Conservation (phyloP, 2,797 vertebrate species). For the Bradypodion ventrale region DNA sequence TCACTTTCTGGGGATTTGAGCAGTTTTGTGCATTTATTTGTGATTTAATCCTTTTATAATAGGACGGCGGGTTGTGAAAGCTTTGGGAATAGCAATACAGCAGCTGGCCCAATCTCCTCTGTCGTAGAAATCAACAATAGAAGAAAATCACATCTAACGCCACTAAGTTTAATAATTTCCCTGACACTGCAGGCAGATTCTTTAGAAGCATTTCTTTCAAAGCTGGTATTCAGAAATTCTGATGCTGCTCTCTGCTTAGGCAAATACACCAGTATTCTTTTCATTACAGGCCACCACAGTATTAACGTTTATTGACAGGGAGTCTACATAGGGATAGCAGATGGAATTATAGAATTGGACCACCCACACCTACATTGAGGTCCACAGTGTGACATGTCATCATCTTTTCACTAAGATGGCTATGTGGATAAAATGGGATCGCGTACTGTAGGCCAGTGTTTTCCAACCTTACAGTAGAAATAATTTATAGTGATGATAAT, state of each 20-base stretch:
- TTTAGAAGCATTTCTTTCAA: not conserved
- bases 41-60: not conserved
- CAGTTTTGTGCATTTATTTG: not conserved
- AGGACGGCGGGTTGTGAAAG: not conserved
- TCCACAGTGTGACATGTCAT: not conserved
- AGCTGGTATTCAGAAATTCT: not conserved
- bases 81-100: not conserved
- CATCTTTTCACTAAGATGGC: not conserved
- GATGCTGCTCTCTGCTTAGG: not conserved
- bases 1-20: conserved; percentile 47
- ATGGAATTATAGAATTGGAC: not conserved
- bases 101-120: conserved; percentile 2
- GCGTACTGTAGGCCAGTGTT: not conserved
- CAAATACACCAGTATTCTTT: not conserved
- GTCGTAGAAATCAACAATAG: not conserved
- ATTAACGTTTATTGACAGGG: not conserved
- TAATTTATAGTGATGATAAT: too few relatives aligned
- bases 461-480: too few relatives aligned
- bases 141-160: not conserved
- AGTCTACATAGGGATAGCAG: not conserved
- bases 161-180: not conserved
- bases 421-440: not conserved
- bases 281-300: not conserved
- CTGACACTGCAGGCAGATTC: too few relatives aligned
- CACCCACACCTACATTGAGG: not conserved